Base-by-base conservation (phyloP, 1,140 invertebrate genomes). In the Acromyrmex echinatior region DNA sequence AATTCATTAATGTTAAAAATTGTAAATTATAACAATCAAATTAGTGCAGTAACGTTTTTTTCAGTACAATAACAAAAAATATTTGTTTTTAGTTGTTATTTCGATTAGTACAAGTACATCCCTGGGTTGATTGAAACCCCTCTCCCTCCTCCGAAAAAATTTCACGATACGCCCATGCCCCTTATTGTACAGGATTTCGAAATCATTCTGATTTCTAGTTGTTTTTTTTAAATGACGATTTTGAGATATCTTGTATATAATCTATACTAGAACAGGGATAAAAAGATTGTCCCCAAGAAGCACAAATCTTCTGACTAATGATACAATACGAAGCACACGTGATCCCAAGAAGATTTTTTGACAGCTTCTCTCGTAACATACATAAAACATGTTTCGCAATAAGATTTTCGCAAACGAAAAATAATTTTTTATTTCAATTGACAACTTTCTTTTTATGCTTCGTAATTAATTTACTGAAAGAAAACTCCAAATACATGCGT, bases 331-430 rank as follows among this genome's bases (percentile, higher is more conserved):
- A 79, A 78, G 18, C 45, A n/a, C 45, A 51, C 60, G 25, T 66
- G 18, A 66, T 66, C 12, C 76, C 60, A 78, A 78, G 25, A 65
- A 63, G 58, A 78, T 65, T 35, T 79, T 49, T 79, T 65, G 18
- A 78, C n/a, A 65, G 39, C 18, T 65, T 79, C 3, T 21, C 25
- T 28, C 5, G 18, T 39, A 49, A 35, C 31, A 16, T 21, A 79
- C 21, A 16, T 21, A 79, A 65, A 51, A 31, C 25, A 63, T 78
- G 18, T 79, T 79, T 79, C 18, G 45, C 16, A 66, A 66, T 31
- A 66, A 53, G 25, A 66, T 49, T 66, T 66, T 78, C 16, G 39
- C 5, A 28, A 65, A 39, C 25, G 16, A 78, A 14, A 25, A 39
- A 28, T 76, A 60, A 12, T 6, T 60, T 45, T 63, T 78, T 7